Evolutionary conservation across 2,888 invertebrate species (phyloP).

Genomic region (Caenorhabditis sp.): DNA sequence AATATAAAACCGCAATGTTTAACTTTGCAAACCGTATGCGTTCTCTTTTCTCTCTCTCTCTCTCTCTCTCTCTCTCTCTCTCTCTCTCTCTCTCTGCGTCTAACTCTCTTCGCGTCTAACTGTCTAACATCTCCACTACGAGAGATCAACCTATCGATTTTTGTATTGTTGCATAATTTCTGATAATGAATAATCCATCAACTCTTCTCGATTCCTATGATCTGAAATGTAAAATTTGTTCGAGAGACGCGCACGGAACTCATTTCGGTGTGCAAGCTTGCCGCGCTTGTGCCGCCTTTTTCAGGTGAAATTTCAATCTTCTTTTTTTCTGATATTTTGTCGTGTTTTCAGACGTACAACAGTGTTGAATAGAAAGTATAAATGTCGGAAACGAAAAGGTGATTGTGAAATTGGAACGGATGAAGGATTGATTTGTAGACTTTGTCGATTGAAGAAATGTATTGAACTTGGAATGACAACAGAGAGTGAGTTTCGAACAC

Average conservation of each 20-base stretch:
- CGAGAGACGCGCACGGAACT: constrained; percentile 19
- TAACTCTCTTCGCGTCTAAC: too few relatives aligned
- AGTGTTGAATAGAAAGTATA: constrained; percentile 19
- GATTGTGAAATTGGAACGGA: constrained; percentile 19
- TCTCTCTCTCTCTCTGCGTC: too few relatives aligned
- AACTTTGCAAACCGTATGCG: too few relatives aligned
- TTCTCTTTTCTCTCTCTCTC: too few relatives aligned
- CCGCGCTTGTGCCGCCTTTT: constrained; percentile 37
- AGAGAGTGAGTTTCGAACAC: constrained; percentile 8
- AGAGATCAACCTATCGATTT: too few relatives aligned
- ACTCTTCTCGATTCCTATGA: not conserved
- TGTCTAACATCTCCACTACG: too few relatives aligned
- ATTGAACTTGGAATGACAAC: constrained; percentile 28
- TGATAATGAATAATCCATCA: not conserved
- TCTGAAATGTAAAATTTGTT: constrained; percentile 25
- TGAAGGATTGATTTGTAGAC: constrained; percentile 16
- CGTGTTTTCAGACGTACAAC: constrained; percentile 23
- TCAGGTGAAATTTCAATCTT: too few relatives aligned
- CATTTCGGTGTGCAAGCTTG: constrained; percentile 32
- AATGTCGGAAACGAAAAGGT: constrained; percentile 11
- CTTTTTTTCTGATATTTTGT: not conserved
- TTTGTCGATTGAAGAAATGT: constrained; percentile 31
- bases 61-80: too few relatives aligned
- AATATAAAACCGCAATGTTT: too few relatives aligned
- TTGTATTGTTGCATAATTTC: too few relatives aligned